Conservation (phyloP, 2,888 invertebrate genomes). For the Emmelina monodactyla region DNA sequence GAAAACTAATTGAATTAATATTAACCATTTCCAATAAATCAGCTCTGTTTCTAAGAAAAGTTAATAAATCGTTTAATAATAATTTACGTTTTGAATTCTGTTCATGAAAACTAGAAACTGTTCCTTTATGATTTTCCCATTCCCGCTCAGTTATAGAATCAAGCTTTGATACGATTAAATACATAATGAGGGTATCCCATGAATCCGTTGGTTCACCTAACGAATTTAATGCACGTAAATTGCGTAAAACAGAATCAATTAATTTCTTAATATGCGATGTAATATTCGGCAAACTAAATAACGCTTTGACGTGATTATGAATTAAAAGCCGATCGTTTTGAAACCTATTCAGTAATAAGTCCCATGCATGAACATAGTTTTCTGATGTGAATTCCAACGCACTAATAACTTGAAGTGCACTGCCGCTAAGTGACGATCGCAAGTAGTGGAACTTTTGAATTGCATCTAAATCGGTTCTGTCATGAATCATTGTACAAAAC, state of each 20-base stretch:
- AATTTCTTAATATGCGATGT: conserved; percentile 6
- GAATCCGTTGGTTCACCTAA: neutral
- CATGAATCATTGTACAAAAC: neutral
- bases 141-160: conserved; percentile 9
- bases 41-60: conserved; percentile 8
- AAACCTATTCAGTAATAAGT: conserved; percentile 6
- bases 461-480: neutral
- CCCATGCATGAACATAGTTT: conserved; percentile 11
- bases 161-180: conserved; percentile 7
- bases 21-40: conserved; percentile 1
- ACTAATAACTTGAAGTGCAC: conserved; percentile 10
- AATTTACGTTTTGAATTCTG: neutral
- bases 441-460: conserved; percentile 2
- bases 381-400: conserved; percentile 9
- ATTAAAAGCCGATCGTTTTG: conserved; percentile 8
- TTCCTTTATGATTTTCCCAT: conserved; percentile 6
- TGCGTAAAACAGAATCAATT: conserved; percentile 6
- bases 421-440: neutral
- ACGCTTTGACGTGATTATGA: conserved; percentile 9
- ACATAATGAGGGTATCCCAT: conserved; percentile 3
- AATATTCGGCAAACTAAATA: conserved; percentile 4
- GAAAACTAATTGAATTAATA: neutral
- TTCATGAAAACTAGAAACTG: neutral
- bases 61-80: conserved; percentile 6
- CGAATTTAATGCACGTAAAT: neutral